phyloP scores from a whole-genome alignment of 1,140 invertebrate genomes.

The Planococcus citri region DNA sequence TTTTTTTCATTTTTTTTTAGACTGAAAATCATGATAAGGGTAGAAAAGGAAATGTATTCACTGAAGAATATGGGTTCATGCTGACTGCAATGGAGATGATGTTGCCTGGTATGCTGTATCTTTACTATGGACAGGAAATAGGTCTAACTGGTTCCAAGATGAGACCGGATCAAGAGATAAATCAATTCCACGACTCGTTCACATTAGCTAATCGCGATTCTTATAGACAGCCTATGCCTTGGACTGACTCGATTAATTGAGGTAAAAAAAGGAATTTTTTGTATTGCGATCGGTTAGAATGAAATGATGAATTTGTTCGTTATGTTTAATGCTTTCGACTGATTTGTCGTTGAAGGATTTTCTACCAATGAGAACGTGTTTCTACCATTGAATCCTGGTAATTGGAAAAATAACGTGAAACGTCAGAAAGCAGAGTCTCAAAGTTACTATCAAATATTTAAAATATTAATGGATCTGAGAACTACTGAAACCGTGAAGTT shows the following conservation, averaged over 20 bases:
- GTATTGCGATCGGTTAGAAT: too few species aligned
- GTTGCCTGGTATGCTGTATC: slow-evolving; percentile 55
- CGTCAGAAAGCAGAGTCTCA: slow-evolving; percentile 6
- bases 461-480: slow-evolving; percentile 18
- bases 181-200: slow-evolving; percentile 26
- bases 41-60: slow-evolving; percentile 44
- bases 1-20: slow-evolving; percentile 31
- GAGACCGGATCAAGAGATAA: slow-evolving; percentile 35
- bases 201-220: slow-evolving; percentile 43
- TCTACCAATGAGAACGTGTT: background rate
- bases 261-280: slow-evolving; percentile 21
- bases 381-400: slow-evolving; percentile 43
- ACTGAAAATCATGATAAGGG: slow-evolving; percentile 49
- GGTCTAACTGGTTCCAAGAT: slow-evolving; percentile 53
- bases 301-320: too few species aligned
- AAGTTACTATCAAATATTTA: slow-evolving; percentile 24
- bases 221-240: slow-evolving; percentile 60
- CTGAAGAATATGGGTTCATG: slow-evolving; percentile 43
- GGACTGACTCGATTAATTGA: slow-evolving; percentile 38
- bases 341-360: background rate
- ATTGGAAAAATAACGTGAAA: slow-evolving; percentile 38
- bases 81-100: slow-evolving; percentile 51
- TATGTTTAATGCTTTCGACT: too few species aligned
- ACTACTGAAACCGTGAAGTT: slow-evolving; percentile 22
- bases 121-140: slow-evolving; percentile 68